phyloP scores from a whole-genome alignment of 2,888 invertebrate species.

The Dioctria rufipes region DNA sequence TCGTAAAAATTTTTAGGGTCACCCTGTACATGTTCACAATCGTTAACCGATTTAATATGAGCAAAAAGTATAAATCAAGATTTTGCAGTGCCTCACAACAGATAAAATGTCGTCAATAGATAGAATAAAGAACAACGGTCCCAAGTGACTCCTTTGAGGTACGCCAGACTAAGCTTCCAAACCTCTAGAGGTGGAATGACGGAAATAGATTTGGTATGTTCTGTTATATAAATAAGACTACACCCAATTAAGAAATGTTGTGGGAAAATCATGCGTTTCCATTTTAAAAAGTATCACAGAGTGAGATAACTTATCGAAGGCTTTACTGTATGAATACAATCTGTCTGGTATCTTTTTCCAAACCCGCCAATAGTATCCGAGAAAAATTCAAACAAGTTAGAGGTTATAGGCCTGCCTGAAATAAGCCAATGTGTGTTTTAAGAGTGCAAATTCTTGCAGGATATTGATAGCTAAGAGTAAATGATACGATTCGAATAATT shows the following conservation, averaged over 20 bases:
- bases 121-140: neutral
- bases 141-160: neutral
- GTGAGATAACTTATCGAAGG: neutral
- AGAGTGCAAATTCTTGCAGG: too few species aligned
- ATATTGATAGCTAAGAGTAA: too few species aligned
- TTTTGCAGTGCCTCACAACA: neutral
- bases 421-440: too few species aligned
- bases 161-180: neutral
- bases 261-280: neutral
- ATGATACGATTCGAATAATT: neutral
- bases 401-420: neutral
- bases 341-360: neutral
- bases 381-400: neutral
- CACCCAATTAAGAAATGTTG: neutral
- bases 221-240: neutral
- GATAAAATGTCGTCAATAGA: neutral
- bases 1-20: too few species aligned
- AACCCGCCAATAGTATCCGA: neutral
- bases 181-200: neutral
- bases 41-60: too few species aligned
- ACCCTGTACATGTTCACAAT: too few species aligned
- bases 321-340: neutral
- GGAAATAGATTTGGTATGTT: neutral
- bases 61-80: neutral
- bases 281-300: too few species aligned